Base-by-base conservation (phyloP, 2,888 invertebrate species). In the Drosophila paranaensis region DNA sequence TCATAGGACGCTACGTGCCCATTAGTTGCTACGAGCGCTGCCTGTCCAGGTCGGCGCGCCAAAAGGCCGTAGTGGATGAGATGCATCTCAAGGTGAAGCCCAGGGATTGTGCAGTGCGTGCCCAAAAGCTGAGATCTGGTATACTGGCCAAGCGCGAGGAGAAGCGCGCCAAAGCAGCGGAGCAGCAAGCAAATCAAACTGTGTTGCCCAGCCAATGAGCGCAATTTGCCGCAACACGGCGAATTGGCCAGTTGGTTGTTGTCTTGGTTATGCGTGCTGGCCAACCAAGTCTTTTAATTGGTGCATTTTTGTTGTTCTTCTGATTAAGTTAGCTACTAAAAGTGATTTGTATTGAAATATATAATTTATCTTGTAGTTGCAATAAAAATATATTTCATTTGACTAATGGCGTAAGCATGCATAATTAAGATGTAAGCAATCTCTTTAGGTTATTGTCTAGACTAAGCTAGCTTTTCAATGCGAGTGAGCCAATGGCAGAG, bases 1-100 rank as follows among this genome's bases (percentile, higher is more conserved):
- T 74, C 35, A 90, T 92, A 69, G 92, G 92, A 2, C 86, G 92
- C 4, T 81, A 79, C 68, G 80, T 90, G 30, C 64, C 82, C 14
- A 37, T 90, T 1, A 60, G 67, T 42, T 89, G 83, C 58, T 81
- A 79, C 9, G 87, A 92, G 33, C 81, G 90, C 3, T 91, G 88
- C 33, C 56, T 90, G 9, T 90, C 91, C 6, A 68, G 71, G 20
- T 70, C 82, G 9, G 91, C 92, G 0, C 86, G 83, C 4, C 77
- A 79, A 10, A 82, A 84, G 79, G 91, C 91, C 0, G 83, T 86
- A 2, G 63, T 74, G 16, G 90, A 85, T 57, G 82, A 84, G 0
- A 86, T 91, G 86, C 78, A 75, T 0, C 64, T 90, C 9, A 90
- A 89, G 63, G 76, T 68, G 2, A 83, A 82, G n/a, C 90, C 88